Evolutionary conservation across 2,888 invertebrate species (phyloP), one percentile per base, ranked within the genome.

Genomic region (Eurois occulta): DNA sequence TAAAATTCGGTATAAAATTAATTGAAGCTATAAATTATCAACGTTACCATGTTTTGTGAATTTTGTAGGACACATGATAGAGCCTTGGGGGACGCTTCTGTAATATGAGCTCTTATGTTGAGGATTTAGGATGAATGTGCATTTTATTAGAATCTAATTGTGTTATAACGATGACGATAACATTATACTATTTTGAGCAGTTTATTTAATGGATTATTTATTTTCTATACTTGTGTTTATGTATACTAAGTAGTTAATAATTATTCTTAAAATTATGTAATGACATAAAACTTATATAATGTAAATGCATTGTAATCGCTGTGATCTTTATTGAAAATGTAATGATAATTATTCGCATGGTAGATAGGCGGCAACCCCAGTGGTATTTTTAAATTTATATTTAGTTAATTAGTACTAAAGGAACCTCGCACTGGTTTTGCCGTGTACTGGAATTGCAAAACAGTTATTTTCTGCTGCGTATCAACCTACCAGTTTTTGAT

Each of bases 271-370:
- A 80, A 83, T 80, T 79, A 60, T 82, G 67, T 69, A 28, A 70
- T 67, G 72, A 77, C 70, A 72, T 75, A 70, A 70, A 85, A 43
- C n/a, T 66, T 84, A 79, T 72, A 55, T 72, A 75, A 75, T 74
- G 75, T 69, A 60, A 76, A 84, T 72, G 76, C 66, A 85, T 86
- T 85, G 72, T 73, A 87, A 78, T 78, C 58, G 80, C 87, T 87
- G 87, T 87, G 89, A 87, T 87, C 72, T 81, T 74, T 72, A 79
- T 75, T 69, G 70, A 81, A 87, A 77, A 75, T 85, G 52, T 83
- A 85, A 72, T 77, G 76, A 68, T 77, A 35, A 67, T 70, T 58
- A 55, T 78, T 68, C 32, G 43, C 71, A 72, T 77, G 65, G 60
- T 81, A 77, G 78, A 62, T 67, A 78, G 52, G 60, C 21, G 74